Base-by-base conservation (phyloP, 2,888 invertebrate species). In the Timandra comae region DNA sequence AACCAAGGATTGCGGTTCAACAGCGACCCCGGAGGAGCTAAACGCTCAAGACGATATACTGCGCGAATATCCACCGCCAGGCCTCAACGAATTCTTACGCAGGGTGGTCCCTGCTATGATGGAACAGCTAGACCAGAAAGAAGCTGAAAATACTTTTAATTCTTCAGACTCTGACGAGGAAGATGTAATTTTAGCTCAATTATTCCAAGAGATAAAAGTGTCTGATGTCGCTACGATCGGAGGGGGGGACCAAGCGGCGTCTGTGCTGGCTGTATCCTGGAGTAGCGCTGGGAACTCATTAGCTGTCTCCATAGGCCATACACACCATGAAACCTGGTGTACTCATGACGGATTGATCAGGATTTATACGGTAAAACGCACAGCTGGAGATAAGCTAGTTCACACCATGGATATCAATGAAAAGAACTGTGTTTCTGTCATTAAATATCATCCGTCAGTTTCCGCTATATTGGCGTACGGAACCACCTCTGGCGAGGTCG, bases 341-440 rank as follows among this genome's bases (percentile, higher is more conserved):
- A 63, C 74, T 0, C 71, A 75, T 22, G 64, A 71, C 1, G 84
- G 84, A 0, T 16, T 76, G 3, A 71, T 84, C 6, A 57, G 72
- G 3, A 55, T 84, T 3, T 84, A 65, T 30, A 76, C 70, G 0
- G 34, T 65, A 0, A 78, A 74, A 41, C 52, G 68, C 2, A 78
- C 61, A 62, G 88, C 77, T 88, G 88, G 63, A 88, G 88, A 74
- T 19, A 62, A 61, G 1, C 60, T 81, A 2, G 61, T 67, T 0
- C 68, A 71, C 21, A 39, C 52, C 1, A 34, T 73, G 2, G 80
- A 82, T 28, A 56, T 84, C 1, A 54, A 64, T 0, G 79, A 82
- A 29, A 79, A 78, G 35, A 75, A 68, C 13, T 85, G 84, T 28
- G 63, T 85, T 0, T 63, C 75, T 0, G 72, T 61, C 0, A 35